phyloP scores from a whole-genome alignment of 1,140 invertebrate genomes.

The Drosophila erecta region DNA sequence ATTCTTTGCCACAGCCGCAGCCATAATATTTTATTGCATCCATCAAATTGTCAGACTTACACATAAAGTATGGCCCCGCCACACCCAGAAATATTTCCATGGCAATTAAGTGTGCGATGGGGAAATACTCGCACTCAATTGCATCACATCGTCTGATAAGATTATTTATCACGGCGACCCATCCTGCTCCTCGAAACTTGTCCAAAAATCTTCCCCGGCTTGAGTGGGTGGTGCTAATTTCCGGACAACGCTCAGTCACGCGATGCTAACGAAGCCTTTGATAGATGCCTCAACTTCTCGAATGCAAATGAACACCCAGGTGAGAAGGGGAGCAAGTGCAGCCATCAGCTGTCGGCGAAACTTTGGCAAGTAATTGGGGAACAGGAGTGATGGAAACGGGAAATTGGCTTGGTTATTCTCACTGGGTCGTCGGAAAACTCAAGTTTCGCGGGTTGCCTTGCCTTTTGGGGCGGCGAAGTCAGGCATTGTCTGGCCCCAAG shows the following conservation, averaged over 20 bases:
- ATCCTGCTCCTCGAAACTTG: slow-evolving; percentile 2
- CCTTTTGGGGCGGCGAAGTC: neutral
- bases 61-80: slow-evolving; percentile 37
- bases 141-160: slow-evolving; percentile 35
- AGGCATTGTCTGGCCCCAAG: slow-evolving; percentile 19
- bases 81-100: slow-evolving; percentile 55
- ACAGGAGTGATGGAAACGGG: slow-evolving; percentile 51
- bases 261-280: slow-evolving; percentile 74
- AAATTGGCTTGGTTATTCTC: slow-evolving; percentile 55
- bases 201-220: slow-evolving; percentile 4
- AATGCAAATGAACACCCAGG: slow-evolving; percentile 40
- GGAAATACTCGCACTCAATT: slow-evolving; percentile 30
- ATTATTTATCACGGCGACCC: slow-evolving; percentile 3
- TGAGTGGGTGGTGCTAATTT: slow-evolving; percentile 42
- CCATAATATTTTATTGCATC: slow-evolving; percentile 63
- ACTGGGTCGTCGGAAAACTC: slow-evolving; percentile 22
- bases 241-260: slow-evolving; percentile 53
- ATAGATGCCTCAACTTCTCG: slow-evolving; percentile 55
- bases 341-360: slow-evolving; percentile 53
- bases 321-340: slow-evolving; percentile 14
- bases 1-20: slow-evolving; percentile 44
- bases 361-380: slow-evolving; percentile 71
- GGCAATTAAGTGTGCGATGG: slow-evolving; percentile 27
- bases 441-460: slow-evolving; percentile 11
- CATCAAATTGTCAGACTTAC: slow-evolving; percentile 43